Base-by-base conservation (phyloP, 2,888 invertebrate genomes). In the Ischnus inquisitorius region DNA sequence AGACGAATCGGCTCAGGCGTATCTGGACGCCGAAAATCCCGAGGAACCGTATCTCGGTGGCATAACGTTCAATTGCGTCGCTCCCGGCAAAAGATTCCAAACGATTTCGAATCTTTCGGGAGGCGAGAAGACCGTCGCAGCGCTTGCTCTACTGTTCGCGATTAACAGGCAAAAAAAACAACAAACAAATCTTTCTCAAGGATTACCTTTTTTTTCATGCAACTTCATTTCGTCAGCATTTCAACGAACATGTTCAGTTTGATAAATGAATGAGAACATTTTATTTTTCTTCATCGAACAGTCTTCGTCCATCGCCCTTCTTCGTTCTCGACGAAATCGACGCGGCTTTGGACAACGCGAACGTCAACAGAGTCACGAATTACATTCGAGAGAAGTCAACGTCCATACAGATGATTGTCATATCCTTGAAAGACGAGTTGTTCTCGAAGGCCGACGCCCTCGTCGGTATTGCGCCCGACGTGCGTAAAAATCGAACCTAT, bases 71-170 rank as follows among this genome's bases (percentile, higher is more conserved):
- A 99, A 99, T 95, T 99, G 99, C 94, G 99, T 99, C 71, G 99
- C 99, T 25, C 99, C 99, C 1, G 99, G 99, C 64, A 98, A 99
- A 95, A 96, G 99, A 83, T 99, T 99, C 95, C 98, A 99, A 94
- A 99, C 99, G 39, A 99, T 99, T 99, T 98, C 98, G 91, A 99
- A 99, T 95, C 95, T 99, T 81, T 99, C 99, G 89, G 99, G 99
- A 89, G 99, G 99, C 76, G 99, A 99, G 94, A 99, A 99, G 94
- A 99, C 99, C 0, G 98, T 99, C 14, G 99, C 99, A 28, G 99
- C 99, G 6, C 95, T 99, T 48, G 99, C 99, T 14, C 94, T 99
- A 57, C 95, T 99, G 2, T 99, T 99, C 94, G 99, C 99, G 28
- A 98, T 99, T 91, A 99, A 99, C 94, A 97, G 97, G 97, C 97